Base-by-base conservation (phyloP, 2,888 invertebrate genomes). In the Torymus texanus region DNA sequence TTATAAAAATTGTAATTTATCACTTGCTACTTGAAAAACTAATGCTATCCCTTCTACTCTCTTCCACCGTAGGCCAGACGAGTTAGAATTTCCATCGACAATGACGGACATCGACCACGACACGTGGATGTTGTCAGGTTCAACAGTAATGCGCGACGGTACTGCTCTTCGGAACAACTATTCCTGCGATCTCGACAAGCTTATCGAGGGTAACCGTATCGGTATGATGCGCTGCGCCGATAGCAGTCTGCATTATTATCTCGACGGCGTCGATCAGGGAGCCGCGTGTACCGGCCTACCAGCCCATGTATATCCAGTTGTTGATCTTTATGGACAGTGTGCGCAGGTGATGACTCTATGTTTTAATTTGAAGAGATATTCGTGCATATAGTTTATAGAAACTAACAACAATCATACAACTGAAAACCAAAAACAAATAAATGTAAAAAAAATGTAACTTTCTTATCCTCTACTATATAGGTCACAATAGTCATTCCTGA, bases 321-420 rank as follows among this genome's bases (percentile, higher is more conserved):
- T 98, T 70, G 98, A 98, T 91, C 92, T 98, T 72, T 98, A 97
- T 87, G 98, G 98, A 0, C 97, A 97, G 88, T 98, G 98, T 90
- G 96, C 97, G 1, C 97, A 98, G 93, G 97, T 97, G 18, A 93
- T 91, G 83, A 89, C 24, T 16, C 13, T 16, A 41, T 56, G 29
- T 29, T 16, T 2, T 14, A 29, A 53, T 13, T 18, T 29, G 29
- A 2, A 29, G 29, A 29, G 3, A 29, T 4, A 3, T 29, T 29
- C 1, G 58, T 58, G 5, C 13, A 58, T 8, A 2, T 58, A 58
- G 16, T 58, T 58, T 58, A 58, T 58, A 10, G 5, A 58, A 58
- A 58, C 8, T 21, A 21, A 21, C 21, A 21, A 1, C 21, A 21
- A 5, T 29, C 29, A 3, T 0, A 29, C 2, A 5, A 29, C 29